Base-by-base conservation (phyloP, 2,113 vertebrate genomes). In the Saimiri boliviensis region DNA sequence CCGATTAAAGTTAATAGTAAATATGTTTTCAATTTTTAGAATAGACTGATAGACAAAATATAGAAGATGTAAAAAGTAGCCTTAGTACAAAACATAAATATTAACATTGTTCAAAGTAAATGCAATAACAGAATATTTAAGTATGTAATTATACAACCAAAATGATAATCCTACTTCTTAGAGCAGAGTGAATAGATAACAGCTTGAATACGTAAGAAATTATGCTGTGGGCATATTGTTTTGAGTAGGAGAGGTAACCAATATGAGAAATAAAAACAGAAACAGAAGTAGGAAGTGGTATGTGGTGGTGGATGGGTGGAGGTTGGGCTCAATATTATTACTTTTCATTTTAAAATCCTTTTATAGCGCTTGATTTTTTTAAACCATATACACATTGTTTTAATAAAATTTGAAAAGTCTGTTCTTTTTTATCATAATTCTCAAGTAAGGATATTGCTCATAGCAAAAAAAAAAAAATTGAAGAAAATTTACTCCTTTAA, bases 271-370 rank as follows among this genome's bases (percentile, higher is more conserved):
- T 89, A 86, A 66, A 92, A 96, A 54, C 74, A 93, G 88, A 94
- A 94, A 94, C n/a, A 91, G 89, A 96, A 96, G 30, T 74, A 83
- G 80, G 90, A 98, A 96, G 96, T 81, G 79, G 79, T 86, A 17
- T 37, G 5, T 86, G 79, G 19, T 68, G 10, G 73, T 73, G 8
- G 37, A 37, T 86, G 52, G 23, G 56, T 45, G 37, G 45, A n/a
- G 6, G 25, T 86, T 16, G 73, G 37, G 49, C 13, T 19, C 2
- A 10, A 95, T 40, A 83, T 37, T 16, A 35, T 85, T 88, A 37
- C 37, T 88, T 96, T 95, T 71, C 35, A 91, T 89, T 79, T 95
- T 84, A 91, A 93, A 42, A 60, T 74, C 32, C 37, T 97, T 94
- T 56, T 40, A 76, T 37, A 56, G 12, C 45, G 11, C 27, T 81